Base-by-base conservation (phyloP, 2,113 vertebrate genomes). In the Siniperca chuatsi region DNA sequence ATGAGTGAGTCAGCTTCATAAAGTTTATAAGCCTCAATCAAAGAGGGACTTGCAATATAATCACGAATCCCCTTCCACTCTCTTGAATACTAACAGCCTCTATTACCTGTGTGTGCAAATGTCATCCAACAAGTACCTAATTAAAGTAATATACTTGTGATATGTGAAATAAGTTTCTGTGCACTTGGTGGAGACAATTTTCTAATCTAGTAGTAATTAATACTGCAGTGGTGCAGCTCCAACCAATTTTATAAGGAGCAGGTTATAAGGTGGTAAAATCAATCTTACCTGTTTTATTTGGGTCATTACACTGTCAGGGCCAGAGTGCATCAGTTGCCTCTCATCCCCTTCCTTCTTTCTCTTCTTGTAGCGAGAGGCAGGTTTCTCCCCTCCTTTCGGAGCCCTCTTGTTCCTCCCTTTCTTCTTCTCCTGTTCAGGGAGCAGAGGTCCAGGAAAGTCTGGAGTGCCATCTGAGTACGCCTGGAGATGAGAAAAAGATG, bases 341-440 rank as follows among this genome's bases (percentile, higher is more conserved):
- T 98, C 98, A 29, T 99, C 98, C 15, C 97, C 97, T 4, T 98
- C 98, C 89, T 99, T 99, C 90, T 97, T 99, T 70, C 98, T 97
- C 89, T 97, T 99, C 91, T 99, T 99, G 79, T 97, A 97, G 54
- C 98, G 97, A 68, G 98, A 97, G 8, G 95, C 95, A 8, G 97
- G 96, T 83, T 97, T 99, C 87, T 98, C 98, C 52, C 96, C 96
- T 0, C 96, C 95, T 89, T 96, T 97, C 21, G 96, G 97, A 25
- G 96, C 86, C 72, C 98, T 92, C 86, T 99, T 99, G 85, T 95
- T 98, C 82, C 97, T 96, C 81, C 97, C 97, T 73, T 97, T 99
- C 94, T 98, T 99, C 93, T 95, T 97, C 85, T 98, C 97, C 78
- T 94, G 95, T 76, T 97, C 97, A 12, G 91, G 95, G 79, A 97